phyloP scores from a whole-genome alignment of 2,888 invertebrate species.

The Calliphora vomitoria region DNA sequence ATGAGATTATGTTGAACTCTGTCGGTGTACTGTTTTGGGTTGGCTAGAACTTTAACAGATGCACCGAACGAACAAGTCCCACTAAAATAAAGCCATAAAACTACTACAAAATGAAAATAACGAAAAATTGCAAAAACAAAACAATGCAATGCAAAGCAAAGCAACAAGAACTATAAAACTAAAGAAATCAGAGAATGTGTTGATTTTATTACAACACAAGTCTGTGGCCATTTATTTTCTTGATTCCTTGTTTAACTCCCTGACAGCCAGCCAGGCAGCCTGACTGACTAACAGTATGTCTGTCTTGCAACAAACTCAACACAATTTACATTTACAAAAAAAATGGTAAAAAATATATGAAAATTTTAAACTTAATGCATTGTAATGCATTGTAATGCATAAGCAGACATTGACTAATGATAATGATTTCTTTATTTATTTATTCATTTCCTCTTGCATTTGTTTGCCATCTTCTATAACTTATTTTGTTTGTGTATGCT shows the following conservation, averaged over 20 bases:
- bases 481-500: background rate
- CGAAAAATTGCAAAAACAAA: slow-evolving; percentile 8
- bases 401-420: slow-evolving; percentile 67
- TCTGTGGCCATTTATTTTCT: slow-evolving; percentile 60
- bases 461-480: background rate
- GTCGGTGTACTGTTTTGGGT: slow-evolving; percentile 54
- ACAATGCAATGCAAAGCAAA: background rate
- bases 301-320: slow-evolving; percentile 37
- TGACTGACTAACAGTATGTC: background rate
- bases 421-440: slow-evolving; percentile 68
- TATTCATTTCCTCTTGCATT: slow-evolving; percentile 1
- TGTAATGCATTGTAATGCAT: slow-evolving; percentile 56
- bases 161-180: slow-evolving; percentile 8
- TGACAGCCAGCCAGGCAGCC: background rate
- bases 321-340: slow-evolving; percentile 56
- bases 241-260: slow-evolving; percentile 34
- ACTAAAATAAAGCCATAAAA: slow-evolving; percentile 51
- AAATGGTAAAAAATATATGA: slow-evolving; percentile 7
- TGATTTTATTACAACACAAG: slow-evolving; percentile 64
- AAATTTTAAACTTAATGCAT: slow-evolving; percentile 49
- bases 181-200: slow-evolving; percentile 55
- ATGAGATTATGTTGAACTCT: slow-evolving; percentile 69
- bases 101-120: slow-evolving; percentile 25
- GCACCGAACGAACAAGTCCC: slow-evolving; percentile 29
- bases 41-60: slow-evolving; percentile 59